Conservation (phyloP, 2,888 invertebrate genomes). For the Limnephilus marmoratus region DNA sequence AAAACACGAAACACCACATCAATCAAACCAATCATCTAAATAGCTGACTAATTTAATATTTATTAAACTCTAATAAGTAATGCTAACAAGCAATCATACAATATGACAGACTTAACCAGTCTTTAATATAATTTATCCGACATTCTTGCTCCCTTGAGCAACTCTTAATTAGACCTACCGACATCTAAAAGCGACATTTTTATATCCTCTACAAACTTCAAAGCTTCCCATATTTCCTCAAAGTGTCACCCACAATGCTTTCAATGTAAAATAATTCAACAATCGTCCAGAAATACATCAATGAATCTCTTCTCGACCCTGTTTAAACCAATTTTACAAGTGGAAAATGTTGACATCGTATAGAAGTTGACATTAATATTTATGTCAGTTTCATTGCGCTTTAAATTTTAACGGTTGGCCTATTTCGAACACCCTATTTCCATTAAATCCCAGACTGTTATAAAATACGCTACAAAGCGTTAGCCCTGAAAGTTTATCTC, state of each 20-base stretch:
- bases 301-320: not conserved
- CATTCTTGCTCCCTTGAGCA: not conserved
- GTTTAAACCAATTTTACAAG: conserved; percentile 15
- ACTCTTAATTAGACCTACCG: not conserved
- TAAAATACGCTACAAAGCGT: conserved; percentile 29
- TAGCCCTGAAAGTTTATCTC: conserved; percentile 7
- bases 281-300: not conserved
- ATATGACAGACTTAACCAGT: not conserved
- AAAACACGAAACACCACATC: not conserved
- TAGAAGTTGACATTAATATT: conserved; percentile 18
- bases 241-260: not conserved
- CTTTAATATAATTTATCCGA: not conserved
- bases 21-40: not conserved
- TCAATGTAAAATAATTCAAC: not conserved
- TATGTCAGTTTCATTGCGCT: conserved; percentile 29
- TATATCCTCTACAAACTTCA: not conserved
- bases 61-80: not conserved
- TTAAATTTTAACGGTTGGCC: conserved; percentile 48
- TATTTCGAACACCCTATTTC: conserved; percentile 50
- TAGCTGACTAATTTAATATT: not conserved
- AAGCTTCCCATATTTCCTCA: not conserved
- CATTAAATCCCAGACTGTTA: not conserved
- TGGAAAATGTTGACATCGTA: conserved; percentile 20
- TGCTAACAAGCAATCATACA: not conserved
- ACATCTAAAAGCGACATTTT: conserved; percentile 9